A percentile compares a stretch with the other conserved stretches of the same genome.
phyloP scores from a whole-genome alignment of 1,140 invertebrate genomes.

The Leptoteleia sp. region DNA sequence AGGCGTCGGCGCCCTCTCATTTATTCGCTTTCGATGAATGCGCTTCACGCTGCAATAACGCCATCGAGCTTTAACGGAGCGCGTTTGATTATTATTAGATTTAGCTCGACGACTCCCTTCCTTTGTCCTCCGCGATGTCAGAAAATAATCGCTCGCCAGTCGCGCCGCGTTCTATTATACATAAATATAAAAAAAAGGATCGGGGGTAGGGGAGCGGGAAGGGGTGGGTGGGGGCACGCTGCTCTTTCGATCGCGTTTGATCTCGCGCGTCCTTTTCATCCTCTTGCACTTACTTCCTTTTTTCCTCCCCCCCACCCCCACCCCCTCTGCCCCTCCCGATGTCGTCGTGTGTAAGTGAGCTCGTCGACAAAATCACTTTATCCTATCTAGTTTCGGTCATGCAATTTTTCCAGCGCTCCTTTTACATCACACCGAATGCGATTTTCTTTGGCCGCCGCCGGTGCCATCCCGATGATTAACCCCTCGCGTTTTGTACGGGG shows the following conservation, averaged over 20 bases:
- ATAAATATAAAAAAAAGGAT: no score
- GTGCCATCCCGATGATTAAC: constrained; percentile 60
- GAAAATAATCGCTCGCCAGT: constrained; percentile 27
- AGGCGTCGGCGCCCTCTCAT: constrained; percentile 3
- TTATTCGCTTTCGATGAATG: constrained; percentile 18
- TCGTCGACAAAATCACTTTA: constrained; percentile 65
- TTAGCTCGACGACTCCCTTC: constrained; percentile 5
- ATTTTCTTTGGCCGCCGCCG: constrained; percentile 40
- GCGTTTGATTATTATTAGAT: constrained; percentile 44
- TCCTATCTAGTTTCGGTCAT: constrained; percentile 61
- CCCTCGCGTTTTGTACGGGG: constrained; percentile 7
- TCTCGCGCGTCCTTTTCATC: no score
- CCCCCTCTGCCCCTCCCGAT: no score
- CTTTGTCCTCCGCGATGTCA: constrained; percentile 13
- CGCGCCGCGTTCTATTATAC: constrained; percentile 17
- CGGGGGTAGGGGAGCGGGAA: no score
- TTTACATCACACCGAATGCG: constrained; percentile 40
- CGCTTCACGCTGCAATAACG: constrained; percentile 22
- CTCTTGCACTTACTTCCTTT: no score
- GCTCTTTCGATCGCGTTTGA: constrained; percentile 18
- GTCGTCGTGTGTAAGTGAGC: constrained; percentile 58
- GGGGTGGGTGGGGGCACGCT: no score
- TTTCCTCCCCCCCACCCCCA: no score
- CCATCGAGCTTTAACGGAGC: constrained; percentile 21
- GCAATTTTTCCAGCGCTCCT: constrained; percentile 57